These are phyloP conservation scores for Sycophila texana DNA, from an alignment of 2,888 invertebrate species.

Conservation along the genomic window DNA sequence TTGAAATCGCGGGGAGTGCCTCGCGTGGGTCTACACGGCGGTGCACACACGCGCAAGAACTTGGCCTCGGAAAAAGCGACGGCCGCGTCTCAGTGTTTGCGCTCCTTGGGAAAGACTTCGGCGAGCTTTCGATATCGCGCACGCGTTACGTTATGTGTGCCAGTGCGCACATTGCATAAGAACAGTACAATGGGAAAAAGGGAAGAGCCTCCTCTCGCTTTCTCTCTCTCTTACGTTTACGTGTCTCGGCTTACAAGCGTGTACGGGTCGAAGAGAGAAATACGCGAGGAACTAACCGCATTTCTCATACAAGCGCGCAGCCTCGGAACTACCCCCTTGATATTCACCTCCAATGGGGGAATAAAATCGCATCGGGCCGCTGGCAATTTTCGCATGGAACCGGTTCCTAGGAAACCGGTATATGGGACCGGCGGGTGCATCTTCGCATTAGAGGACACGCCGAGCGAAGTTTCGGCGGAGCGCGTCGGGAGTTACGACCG, in stretches of 20 bases:
- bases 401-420: slow-evolving; percentile 68
- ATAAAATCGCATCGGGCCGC: slow-evolving; percentile 56
- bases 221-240: too few relatives aligned
- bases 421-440: slow-evolving; percentile 6
- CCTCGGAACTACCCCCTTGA: slow-evolving; percentile 57
- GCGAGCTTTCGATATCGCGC: slow-evolving; percentile 39
- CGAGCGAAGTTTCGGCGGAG: slow-evolving; percentile 3
- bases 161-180: neutral
- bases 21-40: neutral
- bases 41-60: slow-evolving; percentile 14
- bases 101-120: slow-evolving; percentile 27
- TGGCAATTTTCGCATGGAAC: slow-evolving; percentile 70
- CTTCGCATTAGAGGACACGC: neutral
- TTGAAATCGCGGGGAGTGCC: slow-evolving; percentile 43
- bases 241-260: too few relatives aligned
- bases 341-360: slow-evolving; percentile 44
- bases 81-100: slow-evolving; percentile 37
- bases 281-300: slow-evolving; percentile 65
- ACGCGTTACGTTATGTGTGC: neutral
- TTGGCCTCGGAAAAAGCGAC: slow-evolving; percentile 40
- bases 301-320: slow-evolving; percentile 69
- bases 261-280: neutral
- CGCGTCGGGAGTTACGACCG: slow-evolving; percentile 13
- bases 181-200: neutral
- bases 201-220: slow-evolving; percentile 9